Evolutionary conservation across 2,113 vertebrate species (phyloP).

Genomic region (Myrmophylax atrothorax): DNA sequence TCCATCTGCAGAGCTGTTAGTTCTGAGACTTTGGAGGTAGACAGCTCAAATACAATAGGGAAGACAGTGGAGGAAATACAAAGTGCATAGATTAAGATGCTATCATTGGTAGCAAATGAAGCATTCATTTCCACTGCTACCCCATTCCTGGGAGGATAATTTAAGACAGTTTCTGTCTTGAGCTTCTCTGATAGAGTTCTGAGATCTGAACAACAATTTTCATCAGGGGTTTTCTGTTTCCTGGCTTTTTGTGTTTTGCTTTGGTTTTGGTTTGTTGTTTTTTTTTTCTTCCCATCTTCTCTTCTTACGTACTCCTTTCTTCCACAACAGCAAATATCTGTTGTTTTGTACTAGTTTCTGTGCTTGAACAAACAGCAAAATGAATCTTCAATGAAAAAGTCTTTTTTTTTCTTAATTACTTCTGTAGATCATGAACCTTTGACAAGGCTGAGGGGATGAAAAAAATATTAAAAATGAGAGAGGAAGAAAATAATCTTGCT

Average conservation of each 20-base stretch:
- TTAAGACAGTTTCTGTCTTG: background rate
- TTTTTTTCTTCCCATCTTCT: background rate
- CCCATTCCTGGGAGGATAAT: background rate
- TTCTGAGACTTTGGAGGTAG: background rate
- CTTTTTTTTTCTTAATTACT: background rate
- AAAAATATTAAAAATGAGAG: background rate
- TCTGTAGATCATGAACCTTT: background rate
- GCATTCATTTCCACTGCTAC: background rate
- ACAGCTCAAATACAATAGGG: background rate
- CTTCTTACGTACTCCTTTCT: background rate
- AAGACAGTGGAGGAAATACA: background rate
- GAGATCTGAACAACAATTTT: background rate
- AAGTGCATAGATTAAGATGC: background rate
- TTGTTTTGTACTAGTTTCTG: background rate
- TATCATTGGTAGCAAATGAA: background rate
- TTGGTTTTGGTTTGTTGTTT: background rate
- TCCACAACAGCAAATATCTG: background rate
- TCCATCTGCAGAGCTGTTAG: background rate
- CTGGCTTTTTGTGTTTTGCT: no score
- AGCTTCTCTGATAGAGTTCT: background rate
- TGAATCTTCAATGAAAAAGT: background rate
- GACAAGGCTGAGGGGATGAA: background rate
- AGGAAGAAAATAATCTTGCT: rapidly evolving
- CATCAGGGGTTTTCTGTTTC: background rate
- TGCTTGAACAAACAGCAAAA: background rate